Evolutionary conservation across 2,888 invertebrate species (phyloP).

Genomic region (Sphecodes monilicornis): DNA sequence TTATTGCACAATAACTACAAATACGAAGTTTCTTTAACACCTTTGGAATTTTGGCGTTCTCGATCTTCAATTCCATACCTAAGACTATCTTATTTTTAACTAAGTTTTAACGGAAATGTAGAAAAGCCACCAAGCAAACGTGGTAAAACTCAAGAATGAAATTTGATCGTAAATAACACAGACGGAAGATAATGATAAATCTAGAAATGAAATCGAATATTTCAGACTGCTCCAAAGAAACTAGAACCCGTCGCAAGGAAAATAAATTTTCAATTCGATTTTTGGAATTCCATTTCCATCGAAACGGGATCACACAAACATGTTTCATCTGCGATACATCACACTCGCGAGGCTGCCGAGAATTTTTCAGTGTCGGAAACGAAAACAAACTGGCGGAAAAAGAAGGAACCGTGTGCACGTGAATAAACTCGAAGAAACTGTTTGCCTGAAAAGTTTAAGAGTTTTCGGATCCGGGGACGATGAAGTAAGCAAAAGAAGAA

Average conservation of each 20-base stretch:
- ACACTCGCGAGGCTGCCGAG: not conserved
- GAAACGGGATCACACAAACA: not conserved
- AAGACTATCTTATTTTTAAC: too few species aligned
- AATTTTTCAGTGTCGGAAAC: not conserved
- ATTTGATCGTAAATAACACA: too few species aligned
- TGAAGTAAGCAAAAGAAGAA: not conserved
- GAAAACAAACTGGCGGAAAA: conserved; percentile 5
- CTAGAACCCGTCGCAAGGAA: not conserved
- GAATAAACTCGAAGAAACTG: conserved; percentile 3
- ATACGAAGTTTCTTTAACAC: too few species aligned
- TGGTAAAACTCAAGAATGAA: too few species aligned
- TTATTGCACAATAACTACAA: too few species aligned
- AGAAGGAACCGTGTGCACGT: not conserved
- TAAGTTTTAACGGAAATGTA: too few species aligned
- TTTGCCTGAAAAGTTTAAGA: conserved; percentile 1
- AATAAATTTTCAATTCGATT: not conserved
- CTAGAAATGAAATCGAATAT: too few species aligned
- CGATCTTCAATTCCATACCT: too few species aligned
- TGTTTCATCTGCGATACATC: not conserved
- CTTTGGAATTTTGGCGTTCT: too few species aligned
- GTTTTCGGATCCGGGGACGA: not conserved
- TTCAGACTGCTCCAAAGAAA: too few species aligned
- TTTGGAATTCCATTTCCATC: not conserved
- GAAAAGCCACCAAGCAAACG: too few species aligned
- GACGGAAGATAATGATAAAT: too few species aligned